A percentile compares a stretch with the other conserved stretches of the same genome.
These are phyloP conservation scores for Dendrocopos noguchii DNA, from an alignment of 2,113 vertebrate genomes.

Conservation along the genomic window DNA sequence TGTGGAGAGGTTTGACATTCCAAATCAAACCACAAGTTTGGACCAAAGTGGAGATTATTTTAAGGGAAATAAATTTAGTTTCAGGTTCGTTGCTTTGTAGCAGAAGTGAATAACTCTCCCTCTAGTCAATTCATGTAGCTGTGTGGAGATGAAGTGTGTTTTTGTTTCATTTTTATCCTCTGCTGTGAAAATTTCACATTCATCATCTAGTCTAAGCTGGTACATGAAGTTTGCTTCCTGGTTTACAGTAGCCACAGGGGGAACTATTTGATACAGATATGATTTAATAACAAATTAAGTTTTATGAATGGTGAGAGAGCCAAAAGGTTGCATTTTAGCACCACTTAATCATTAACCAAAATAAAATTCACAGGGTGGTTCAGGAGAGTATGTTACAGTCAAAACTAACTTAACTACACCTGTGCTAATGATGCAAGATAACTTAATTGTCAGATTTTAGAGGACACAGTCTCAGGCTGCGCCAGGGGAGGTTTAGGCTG, in stretches of 20 bases:
- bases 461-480: too few relatives aligned
- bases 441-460: neutral
- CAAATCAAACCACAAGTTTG: neutral
- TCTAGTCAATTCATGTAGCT: neutral
- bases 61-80: neutral
- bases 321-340: too few relatives aligned
- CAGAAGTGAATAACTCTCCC: neutral
- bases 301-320: too few relatives aligned
- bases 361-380: too few relatives aligned
- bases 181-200: neutral
- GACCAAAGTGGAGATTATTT: neutral
- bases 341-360: too few relatives aligned
- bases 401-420: too few relatives aligned
- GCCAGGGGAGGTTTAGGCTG: too few relatives aligned
- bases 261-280: too few relatives aligned
- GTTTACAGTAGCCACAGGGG: neutral
- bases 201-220: neutral
- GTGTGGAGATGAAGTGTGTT: neutral
- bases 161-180: neutral
- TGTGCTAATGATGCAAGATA: neutral
- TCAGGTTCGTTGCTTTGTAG: neutral
- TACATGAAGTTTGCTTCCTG: neutral
- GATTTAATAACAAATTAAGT: too few relatives aligned
- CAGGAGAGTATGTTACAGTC: too few relatives aligned
- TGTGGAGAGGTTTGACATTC: neutral